Evolutionary conservation across 2,797 vertebrate species (phyloP).

Genomic region (Nannoperca australis): DNA sequence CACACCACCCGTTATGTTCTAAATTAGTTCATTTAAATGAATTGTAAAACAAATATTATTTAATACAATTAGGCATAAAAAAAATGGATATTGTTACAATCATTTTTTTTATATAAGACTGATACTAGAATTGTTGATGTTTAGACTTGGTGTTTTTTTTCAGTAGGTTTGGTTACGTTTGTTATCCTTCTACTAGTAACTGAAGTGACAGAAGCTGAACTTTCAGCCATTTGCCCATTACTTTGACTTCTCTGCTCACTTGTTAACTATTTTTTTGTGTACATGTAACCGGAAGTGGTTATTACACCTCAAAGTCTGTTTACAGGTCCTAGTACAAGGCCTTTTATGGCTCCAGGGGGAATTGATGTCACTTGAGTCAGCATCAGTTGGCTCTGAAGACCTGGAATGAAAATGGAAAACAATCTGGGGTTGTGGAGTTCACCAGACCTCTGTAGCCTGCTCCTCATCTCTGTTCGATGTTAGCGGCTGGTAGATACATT

Average conservation of each 20-base stretch:
- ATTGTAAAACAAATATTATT: slow-evolving; percentile 1
- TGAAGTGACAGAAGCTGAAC: not conserved
- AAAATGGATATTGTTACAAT: not conserved
- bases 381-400: too few species aligned
- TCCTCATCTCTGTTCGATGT: not conserved
- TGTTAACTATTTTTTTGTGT: too few species aligned
- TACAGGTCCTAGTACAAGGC: too few species aligned
- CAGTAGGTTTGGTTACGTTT: not conserved
- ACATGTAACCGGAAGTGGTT: too few species aligned
- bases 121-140: not conserved
- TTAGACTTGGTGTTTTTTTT: not conserved
- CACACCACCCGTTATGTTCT: not conserved
- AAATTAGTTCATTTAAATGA: not conserved
- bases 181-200: not conserved
- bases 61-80: not conserved
- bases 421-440: not conserved
- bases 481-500: not conserved
- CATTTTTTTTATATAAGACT: not conserved
- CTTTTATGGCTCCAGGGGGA: too few species aligned
- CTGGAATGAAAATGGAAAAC: too few species aligned
- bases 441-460: not conserved
- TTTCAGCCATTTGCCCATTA: not conserved
- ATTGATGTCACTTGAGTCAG: too few species aligned
- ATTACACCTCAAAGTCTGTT: too few species aligned
- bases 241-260: too few species aligned